phyloP scores from a whole-genome alignment of 2,113 vertebrate genomes.

The Paedocypris sp. region DNA sequence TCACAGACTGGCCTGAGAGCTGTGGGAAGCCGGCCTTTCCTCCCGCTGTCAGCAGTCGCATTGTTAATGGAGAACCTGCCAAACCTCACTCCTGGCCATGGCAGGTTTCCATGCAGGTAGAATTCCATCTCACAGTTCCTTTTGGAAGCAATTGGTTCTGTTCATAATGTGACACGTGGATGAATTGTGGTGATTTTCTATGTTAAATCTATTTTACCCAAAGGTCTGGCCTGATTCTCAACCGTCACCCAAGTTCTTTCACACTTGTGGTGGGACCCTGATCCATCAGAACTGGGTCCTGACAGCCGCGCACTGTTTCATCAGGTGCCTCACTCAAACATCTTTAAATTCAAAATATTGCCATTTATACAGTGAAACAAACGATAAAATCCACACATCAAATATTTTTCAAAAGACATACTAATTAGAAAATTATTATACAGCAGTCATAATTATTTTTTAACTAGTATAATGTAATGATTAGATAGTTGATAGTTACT shows the following conservation, averaged over 20 bases:
- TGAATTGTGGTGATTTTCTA: neutral
- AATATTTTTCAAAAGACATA: too few species aligned
- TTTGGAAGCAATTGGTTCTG: neutral
- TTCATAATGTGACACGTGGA: neutral
- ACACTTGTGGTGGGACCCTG: constrained; percentile 61
- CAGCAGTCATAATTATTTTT: too few species aligned
- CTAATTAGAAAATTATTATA: too few species aligned
- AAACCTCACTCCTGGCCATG: constrained; percentile 63
- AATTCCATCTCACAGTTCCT: neutral
- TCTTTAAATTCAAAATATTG: too few species aligned
- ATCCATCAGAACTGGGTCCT: constrained; percentile 65
- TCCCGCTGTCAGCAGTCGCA: constrained; percentile 47
- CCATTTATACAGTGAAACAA: neutral
- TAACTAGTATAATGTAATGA: too few species aligned
- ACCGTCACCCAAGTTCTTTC: constrained; percentile 48
- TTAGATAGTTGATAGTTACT: too few species aligned
- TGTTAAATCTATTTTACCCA: neutral
- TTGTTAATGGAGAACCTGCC: constrained; percentile 62
- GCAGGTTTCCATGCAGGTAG: constrained; percentile 70
- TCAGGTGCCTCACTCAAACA: too few species aligned
- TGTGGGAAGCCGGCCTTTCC: constrained; percentile 54
- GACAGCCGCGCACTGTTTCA: constrained; percentile 63
- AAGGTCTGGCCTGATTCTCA: constrained; percentile 61
- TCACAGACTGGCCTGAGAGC: constrained; percentile 54
- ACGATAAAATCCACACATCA: too few species aligned